Percentiles rank a stretch among this genome's conserved stretches.
Conservation (phyloP, 53 echinoderm and acorn worm species). For the Glandiceps talaboti region DNA sequence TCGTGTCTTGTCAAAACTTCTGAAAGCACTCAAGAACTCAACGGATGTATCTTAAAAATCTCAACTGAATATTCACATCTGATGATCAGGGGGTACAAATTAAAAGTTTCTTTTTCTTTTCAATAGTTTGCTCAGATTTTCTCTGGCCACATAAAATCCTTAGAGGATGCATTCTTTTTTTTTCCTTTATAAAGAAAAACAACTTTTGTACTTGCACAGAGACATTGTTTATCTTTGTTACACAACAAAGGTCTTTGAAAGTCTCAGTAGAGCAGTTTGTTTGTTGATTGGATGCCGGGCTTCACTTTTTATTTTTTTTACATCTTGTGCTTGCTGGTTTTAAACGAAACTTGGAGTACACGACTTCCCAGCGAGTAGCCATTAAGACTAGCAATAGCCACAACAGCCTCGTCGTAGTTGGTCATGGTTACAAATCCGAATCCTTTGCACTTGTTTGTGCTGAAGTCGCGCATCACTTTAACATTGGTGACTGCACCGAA, state of each 20-base stretch:
- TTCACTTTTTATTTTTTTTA: no score
- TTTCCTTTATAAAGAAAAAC: not conserved
- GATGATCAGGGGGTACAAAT: not conserved
- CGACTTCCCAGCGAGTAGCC: constrained; percentile 86
- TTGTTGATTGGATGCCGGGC: not conserved
- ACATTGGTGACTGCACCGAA: constrained; percentile 96
- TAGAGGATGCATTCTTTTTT: not conserved
- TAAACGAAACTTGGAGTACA: constrained; percentile 93
- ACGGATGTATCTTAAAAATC: not conserved
- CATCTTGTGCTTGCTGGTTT: constrained; percentile 72
- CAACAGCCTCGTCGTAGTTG: constrained; percentile 95
- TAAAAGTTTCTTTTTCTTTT: no score
- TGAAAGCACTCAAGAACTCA: not conserved
- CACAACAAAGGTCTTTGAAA: not conserved
- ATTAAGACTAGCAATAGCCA: constrained; percentile 80
- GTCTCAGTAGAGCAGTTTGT: not conserved
- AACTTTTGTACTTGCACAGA: not conserved
- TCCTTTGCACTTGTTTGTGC: constrained; percentile 95
- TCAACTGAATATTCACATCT: not conserved
- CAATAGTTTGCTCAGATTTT: not conserved
- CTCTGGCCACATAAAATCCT: not conserved
- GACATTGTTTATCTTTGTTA: not conserved
- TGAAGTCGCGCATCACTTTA: constrained; percentile 90
- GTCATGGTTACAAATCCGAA: constrained; percentile 98
- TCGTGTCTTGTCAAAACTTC: not conserved